Evolutionary conservation across 1,140 invertebrate species (phyloP), one percentile per base, ranked within the genome.

Genomic region (Batillaria attramentaria): DNA sequence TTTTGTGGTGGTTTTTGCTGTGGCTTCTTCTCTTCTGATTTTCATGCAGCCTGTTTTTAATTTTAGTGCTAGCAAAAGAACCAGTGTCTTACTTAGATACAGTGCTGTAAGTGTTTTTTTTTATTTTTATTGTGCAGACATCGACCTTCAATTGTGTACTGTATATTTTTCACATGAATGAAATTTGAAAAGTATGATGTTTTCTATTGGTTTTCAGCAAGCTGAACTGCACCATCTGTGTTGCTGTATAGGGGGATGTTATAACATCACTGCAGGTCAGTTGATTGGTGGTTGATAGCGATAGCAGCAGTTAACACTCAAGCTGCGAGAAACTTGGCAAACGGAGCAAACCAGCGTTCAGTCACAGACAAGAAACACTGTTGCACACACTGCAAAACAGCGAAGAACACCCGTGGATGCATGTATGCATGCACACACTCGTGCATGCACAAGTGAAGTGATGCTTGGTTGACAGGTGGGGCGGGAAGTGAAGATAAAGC

Each of bases 151-250:
- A 5, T 37, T 39, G 6, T 37, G 3, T 5, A 24, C 31, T 8
- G 33, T 8, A 20, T 54, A 60, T n/a, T 33, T 16, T 24, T 28
- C 13, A 13, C 2, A 3, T 62, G 33, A 39, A 35, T 60, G 24
- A 62, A 8, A 37, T 50, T 37, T 24, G 1, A 54, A 60, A 41
- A 50, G 0, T n/a, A 41, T 42, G 20, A n/a, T 42, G 10, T 20
- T 8, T 24, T 41, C 13, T 39, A 24, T 16, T 43, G 37, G 24
- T 39, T 76, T 79, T 28, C 50, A 85, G 84, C 62, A 60, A 57
- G 79, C 82, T 28, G 84, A 85, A 43, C 70, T 85, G 6, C 79
- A 79, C 31, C 84, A 85, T 43, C 41, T 80, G 16, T 85, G 84
- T 41, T 81, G 81, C 33, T 85, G 84, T 77, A 77, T 73, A 6